Base-by-base conservation (phyloP, 1,140 invertebrate species). In the Zaprionus kolodkinae region DNA sequence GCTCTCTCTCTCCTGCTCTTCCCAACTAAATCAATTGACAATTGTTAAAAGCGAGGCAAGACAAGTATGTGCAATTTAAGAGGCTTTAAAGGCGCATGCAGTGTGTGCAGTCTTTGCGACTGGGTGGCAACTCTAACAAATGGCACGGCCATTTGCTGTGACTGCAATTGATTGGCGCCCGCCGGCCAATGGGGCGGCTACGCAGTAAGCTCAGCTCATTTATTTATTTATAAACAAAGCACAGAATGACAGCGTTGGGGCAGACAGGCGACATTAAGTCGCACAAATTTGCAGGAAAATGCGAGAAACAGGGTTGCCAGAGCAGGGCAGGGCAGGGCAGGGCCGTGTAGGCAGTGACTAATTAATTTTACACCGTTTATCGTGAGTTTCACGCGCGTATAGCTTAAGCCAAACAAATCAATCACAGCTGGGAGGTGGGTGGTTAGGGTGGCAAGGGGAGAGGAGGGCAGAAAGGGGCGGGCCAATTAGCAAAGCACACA, bases 331-430 rank as follows among this genome's bases (percentile, higher is more conserved):
- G 25, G 2, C 25, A 1, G 25, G 4, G 25, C 27, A 6, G 27
- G n/a, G n/a, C n/a, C 6, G n/a, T n/a, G n/a, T 15, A 45, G 69
- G 48, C 74, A 65, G 74, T 79, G 79, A 79, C 78, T 87, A 88
- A 87, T 87, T 87, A 87, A 87, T 87, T 87, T 87, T 77, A 88
- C 84, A 87, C 84, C 84, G 84, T 88, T 87, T 88, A 88, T 83
- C 83, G 79, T 79, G 70, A 71, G 76, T 82, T 86, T 74, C 81
- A 74, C 78, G 70, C 74, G 75, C 74, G 72, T 75, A 68, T 65
- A 70, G 78, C 82, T 81, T 78, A 88, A 87, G 72, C 66, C 83
- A 78, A 74, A 87, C 83, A 88, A 87, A 87, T 87, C 83, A 88
- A 87, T 87, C 83, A 87, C 76, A 48, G 57, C 57, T 62, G 21